phyloP scores from a whole-genome alignment of 2,113 vertebrate species.

The Leiothrix lutea region DNA sequence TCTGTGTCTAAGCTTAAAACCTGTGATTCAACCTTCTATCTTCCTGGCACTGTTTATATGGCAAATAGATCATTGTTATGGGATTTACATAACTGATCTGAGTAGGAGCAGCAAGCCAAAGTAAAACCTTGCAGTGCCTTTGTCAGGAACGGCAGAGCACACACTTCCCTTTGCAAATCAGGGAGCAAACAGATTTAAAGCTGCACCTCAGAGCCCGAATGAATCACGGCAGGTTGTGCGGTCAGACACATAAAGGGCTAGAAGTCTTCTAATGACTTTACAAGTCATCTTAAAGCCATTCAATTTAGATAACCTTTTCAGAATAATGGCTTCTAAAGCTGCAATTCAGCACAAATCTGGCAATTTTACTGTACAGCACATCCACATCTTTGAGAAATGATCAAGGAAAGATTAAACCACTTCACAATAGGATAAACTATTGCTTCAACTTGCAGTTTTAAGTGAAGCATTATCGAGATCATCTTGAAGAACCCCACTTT shows the following conservation, averaged over 20 bases:
- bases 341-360: slow-evolving; percentile 65
- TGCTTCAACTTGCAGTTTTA: slow-evolving; percentile 45
- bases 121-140: background rate
- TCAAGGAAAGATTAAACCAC: slow-evolving; percentile 64
- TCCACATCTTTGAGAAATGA: slow-evolving; percentile 49
- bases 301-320: slow-evolving; percentile 59
- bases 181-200: background rate
- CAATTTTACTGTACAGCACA: slow-evolving; percentile 46
- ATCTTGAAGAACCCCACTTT: slow-evolving; percentile 32
- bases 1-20: background rate
- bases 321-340: slow-evolving; percentile 58
- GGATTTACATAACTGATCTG: slow-evolving; percentile 10
- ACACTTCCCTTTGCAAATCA: background rate
- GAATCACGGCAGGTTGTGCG: background rate
- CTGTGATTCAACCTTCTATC: background rate
- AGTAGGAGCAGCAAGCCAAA: background rate
- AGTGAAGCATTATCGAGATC: slow-evolving; percentile 53
- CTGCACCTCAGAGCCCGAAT: background rate
- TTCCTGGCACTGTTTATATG: background rate
- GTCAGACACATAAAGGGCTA: slow-evolving; percentile 31
- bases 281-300: slow-evolving; percentile 42
- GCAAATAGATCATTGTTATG: slow-evolving; percentile 7
- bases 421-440: slow-evolving; percentile 62
- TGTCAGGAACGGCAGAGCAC: background rate
- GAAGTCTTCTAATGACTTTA: slow-evolving; percentile 55